Evolutionary conservation across 2,113 vertebrate genomes (phyloP), one percentile per base, ranked within the genome.

Genomic region (Vidua chalybeata): DNA sequence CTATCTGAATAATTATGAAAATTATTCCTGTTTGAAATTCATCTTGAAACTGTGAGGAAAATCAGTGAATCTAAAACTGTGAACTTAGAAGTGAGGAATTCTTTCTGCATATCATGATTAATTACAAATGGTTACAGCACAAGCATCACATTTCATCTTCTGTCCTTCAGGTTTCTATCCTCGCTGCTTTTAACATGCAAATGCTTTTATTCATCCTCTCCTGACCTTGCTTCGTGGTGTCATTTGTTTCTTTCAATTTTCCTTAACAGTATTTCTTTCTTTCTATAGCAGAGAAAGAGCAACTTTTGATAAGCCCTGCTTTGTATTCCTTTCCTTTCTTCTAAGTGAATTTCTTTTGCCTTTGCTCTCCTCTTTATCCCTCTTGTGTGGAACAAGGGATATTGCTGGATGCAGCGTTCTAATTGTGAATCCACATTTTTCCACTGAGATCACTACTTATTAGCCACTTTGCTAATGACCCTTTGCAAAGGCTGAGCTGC

Each of bases 201-300:
- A 84, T 88, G 31, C 39, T 45, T 93, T 83, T 80, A 89, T 87
- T 55, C 59, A 67, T 92, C 89, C 68, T 92, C 72, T 75, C 35
- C 33, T 62, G 58, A 63, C 39, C 56, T 93, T 85, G 35, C 88
- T 96, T 75, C 0, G 0, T 48, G 64, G 35, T 67, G 71, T 84
- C 56, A 83, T 64, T 85, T 94, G 23, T 94, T 97, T 89, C 87
- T 92, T 92, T 80, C 68, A 30, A 69, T 84, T 93, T 88, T 82
- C 68, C 75, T 90, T 69, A 59, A 35, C 51, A 59, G 24, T 33
- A 55, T 91, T 85, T 83, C 67, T 85, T 93, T 75, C 63, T 83
- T 84, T 67, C 28, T 54, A 55, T 2, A 56, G 66, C 56, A 91
- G 37, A 94, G 48, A 78, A 78, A 96, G 33, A 89, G 28, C 24